Evolutionary conservation across 2,113 vertebrate genomes (phyloP).

Genomic region (Addax nasomaculatus): DNA sequence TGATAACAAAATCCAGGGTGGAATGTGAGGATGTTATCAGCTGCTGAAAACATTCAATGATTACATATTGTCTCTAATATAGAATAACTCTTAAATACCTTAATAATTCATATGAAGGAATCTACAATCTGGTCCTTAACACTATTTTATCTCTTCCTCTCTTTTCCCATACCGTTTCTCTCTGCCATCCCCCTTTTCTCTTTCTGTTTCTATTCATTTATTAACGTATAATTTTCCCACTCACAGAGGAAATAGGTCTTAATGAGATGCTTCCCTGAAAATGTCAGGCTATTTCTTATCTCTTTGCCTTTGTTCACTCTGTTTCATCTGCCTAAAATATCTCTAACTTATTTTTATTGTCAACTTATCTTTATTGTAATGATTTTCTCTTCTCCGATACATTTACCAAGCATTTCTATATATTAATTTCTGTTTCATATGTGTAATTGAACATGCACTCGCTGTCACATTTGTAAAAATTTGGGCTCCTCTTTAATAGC

Average conservation of each 20-base stretch:
- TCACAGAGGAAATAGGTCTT: neutral
- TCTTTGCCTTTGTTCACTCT: neutral
- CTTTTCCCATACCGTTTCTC: neutral
- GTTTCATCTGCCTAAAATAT: neutral
- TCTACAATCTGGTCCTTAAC: neutral
- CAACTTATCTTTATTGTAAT: neutral
- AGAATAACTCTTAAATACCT: neutral
- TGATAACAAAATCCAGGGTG: neutral
- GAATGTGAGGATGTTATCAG: neutral
- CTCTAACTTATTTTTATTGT: neutral
- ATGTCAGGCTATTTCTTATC: neutral
- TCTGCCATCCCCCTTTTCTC: neutral
- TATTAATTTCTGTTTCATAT: neutral
- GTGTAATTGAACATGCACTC: neutral
- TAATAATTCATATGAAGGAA: neutral
- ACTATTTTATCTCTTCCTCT: neutral
- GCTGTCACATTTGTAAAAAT: neutral
- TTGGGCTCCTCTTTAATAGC: neutral
- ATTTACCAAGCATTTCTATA: neutral
- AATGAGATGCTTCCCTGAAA: neutral
- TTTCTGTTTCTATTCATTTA: neutral
- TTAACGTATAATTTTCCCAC: neutral
- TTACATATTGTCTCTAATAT: neutral
- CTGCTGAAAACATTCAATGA: neutral
- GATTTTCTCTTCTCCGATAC: neutral